Conservation (phyloP, 2,797 vertebrate genomes). For the Peromyscus melanophrys region DNA sequence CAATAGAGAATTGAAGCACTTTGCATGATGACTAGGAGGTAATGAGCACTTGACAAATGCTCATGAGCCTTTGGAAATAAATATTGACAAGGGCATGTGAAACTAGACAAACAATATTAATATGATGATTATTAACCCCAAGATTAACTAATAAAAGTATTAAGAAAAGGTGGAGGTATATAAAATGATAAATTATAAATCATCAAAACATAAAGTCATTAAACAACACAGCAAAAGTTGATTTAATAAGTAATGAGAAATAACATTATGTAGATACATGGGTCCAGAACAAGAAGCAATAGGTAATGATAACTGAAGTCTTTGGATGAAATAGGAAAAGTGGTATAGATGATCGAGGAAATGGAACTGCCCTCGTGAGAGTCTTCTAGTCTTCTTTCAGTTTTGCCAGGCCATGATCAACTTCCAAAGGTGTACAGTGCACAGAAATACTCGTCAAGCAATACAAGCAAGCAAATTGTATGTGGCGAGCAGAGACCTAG, state of each 20-base stretch:
- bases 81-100: neutral
- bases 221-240: neutral
- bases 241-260: constrained; percentile 1
- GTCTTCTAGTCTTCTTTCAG: neutral
- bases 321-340: neutral
- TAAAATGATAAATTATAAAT: neutral
- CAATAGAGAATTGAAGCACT: neutral
- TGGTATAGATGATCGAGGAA: neutral
- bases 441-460: neutral
- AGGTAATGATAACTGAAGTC: neutral
- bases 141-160: neutral
- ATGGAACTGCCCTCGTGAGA: neutral
- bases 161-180: neutral
- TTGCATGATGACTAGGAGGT: neutral
- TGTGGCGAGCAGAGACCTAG: neutral
- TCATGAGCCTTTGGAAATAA: neutral
- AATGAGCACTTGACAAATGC: neutral
- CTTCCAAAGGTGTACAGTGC: neutral
- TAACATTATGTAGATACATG: neutral
- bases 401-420: neutral
- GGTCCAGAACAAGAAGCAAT: neutral
- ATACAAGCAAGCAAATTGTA: neutral
- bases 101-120: constrained; percentile 30
- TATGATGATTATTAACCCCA: neutral
- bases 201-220: neutral